Evolutionary conservation across 2,888 invertebrate species (phyloP).

Genomic region (Diplazon laetatorius): DNA sequence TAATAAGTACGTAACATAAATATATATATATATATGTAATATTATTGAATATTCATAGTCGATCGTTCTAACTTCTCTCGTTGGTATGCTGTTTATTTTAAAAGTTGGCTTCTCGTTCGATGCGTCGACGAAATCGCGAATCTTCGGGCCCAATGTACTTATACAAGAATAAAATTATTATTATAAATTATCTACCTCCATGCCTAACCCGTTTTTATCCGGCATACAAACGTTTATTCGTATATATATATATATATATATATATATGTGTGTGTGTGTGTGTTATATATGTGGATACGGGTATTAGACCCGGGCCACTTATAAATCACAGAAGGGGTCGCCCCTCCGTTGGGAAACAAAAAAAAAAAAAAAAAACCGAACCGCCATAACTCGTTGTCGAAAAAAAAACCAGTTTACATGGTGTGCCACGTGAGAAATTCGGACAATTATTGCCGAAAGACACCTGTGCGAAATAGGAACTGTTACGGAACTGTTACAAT

Average conservation of each 20-base stretch:
- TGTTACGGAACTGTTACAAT: slow-evolving; percentile 8
- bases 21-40: neutral
- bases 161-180: neutral
- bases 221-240: too few relatives aligned
- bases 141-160: neutral
- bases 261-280: neutral
- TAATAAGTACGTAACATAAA: neutral
- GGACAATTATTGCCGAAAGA: slow-evolving; percentile 53
- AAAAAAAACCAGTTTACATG: slow-evolving; percentile 23
- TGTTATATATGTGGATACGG: neutral
- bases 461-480: slow-evolving; percentile 56
- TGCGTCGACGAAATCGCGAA: neutral
- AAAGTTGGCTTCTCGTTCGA: slow-evolving; percentile 29
- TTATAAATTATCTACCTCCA: too few relatives aligned
- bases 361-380: too few relatives aligned
- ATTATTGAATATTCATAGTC: slow-evolving; percentile 47
- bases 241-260: slow-evolving; percentile 7
- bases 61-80: slow-evolving; percentile 26
- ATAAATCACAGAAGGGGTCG: slow-evolving; percentile 51
- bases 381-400: slow-evolving; percentile 4
- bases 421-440: slow-evolving; percentile 62
- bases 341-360: slow-evolving; percentile 49
- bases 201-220: slow-evolving; percentile 33
- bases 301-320: slow-evolving; percentile 46
- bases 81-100: slow-evolving; percentile 10